A percentile compares a stretch with the other conserved stretches of the same genome.
Evolutionary conservation across 2,888 invertebrate species (phyloP).

Genomic region (Monochamus alternatus): DNA sequence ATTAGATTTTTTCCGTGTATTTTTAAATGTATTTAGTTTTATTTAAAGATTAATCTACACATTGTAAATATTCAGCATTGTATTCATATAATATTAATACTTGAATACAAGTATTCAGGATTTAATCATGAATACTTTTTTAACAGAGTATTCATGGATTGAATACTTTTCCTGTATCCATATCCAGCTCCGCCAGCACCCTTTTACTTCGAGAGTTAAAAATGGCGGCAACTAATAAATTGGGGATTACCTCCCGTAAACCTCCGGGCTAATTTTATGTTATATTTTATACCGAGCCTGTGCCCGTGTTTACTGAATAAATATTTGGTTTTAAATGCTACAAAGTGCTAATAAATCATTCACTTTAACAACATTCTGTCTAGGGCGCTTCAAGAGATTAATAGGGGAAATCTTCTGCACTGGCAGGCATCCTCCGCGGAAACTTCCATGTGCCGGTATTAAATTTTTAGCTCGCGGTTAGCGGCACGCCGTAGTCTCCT

Average conservation of each 20-base stretch:
- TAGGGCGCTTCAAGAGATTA: constrained; percentile 18
- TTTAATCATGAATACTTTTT: too few species aligned
- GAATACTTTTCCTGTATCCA: too few species aligned
- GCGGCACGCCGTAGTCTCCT: not conserved
- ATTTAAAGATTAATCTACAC: too few species aligned
- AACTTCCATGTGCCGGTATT: constrained; percentile 2
- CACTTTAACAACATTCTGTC: constrained; percentile 28
- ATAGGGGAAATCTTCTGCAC: constrained; percentile 13
- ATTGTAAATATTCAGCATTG: too few species aligned
- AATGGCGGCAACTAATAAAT: constrained; percentile 4
- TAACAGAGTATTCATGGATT: too few species aligned
- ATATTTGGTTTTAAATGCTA: constrained; percentile 28
- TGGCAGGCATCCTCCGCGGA: not conserved
- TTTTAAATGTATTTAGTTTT: too few species aligned
- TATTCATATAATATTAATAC: too few species aligned
- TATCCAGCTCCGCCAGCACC: not conserved
- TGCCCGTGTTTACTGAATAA: constrained; percentile 10
- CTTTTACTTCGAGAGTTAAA: not conserved
- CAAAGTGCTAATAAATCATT: constrained; percentile 29
- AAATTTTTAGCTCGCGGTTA: not conserved
- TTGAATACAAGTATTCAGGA: too few species aligned
- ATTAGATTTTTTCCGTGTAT: too few species aligned
- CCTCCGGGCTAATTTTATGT: not conserved
- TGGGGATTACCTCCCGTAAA: constrained; percentile 12
- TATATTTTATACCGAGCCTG: constrained; percentile 7